Evolutionary conservation across 2,888 invertebrate genomes (phyloP).

Genomic region (Oscheius sp.): DNA sequence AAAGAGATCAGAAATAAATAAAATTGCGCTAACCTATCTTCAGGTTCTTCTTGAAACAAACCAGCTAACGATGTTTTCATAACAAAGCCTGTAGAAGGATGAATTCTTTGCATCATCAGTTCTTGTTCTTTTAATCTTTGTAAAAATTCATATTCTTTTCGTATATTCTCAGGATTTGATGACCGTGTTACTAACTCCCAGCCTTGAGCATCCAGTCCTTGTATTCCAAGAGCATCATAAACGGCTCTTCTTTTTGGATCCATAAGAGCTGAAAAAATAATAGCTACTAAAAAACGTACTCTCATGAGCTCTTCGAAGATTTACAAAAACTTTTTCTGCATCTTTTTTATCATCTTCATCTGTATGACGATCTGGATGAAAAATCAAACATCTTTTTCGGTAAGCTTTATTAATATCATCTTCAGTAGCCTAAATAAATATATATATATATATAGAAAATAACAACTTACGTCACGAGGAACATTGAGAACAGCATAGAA

Average conservation of each 20-base stretch:
- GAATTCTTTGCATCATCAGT: conserved; percentile 86
- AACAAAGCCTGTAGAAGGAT: conserved; percentile 78
- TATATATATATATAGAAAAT: not conserved
- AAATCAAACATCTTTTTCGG: conserved; percentile 86
- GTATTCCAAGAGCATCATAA: conserved; percentile 88
- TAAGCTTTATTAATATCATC: conserved; percentile 95
- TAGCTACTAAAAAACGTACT: conserved; percentile 73
- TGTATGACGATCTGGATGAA: conserved; percentile 95
- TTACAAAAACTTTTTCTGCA: conserved; percentile 90
- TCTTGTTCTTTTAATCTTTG: conserved; percentile 84
- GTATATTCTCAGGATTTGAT: conserved; percentile 89
- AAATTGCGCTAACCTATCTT: conserved; percentile 52
- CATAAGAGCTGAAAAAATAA: conserved; percentile 78
- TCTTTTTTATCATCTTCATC: conserved; percentile 84
- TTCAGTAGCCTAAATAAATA: conserved; percentile 80
- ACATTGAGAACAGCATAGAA: conserved; percentile 69
- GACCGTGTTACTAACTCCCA: conserved; percentile 82
- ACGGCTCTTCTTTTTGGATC: conserved; percentile 93
- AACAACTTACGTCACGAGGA: conserved; percentile 58
- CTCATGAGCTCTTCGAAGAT: conserved; percentile 92
- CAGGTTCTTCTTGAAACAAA: conserved; percentile 56
- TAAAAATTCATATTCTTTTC: conserved; percentile 91
- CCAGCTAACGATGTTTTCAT: conserved; percentile 63
- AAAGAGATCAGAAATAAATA: not conserved
- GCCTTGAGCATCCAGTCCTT: conserved; percentile 88